Evolutionary conservation across 2,888 invertebrate species (phyloP).

Genomic region (Arge pagana): DNA sequence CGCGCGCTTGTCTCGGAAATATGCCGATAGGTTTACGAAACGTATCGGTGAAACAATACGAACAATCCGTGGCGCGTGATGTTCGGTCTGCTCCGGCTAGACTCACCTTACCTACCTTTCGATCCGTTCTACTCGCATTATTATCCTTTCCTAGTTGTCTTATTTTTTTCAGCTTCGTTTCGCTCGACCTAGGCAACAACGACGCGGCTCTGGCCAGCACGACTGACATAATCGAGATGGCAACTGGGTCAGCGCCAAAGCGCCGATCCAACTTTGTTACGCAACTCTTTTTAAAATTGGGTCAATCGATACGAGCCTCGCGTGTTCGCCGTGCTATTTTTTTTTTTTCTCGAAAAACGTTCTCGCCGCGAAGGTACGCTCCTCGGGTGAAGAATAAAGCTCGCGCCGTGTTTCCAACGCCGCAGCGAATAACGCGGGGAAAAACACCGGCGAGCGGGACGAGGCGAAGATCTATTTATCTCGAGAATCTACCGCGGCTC

Average conservation of each 20-base stretch:
- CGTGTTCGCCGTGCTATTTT: slow-evolving; percentile 10
- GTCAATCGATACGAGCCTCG: slow-evolving; percentile 14
- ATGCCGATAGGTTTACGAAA: slow-evolving; percentile 54
- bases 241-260: slow-evolving; percentile 9
- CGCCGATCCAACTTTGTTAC: slow-evolving; percentile 2
- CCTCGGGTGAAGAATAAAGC: background rate
- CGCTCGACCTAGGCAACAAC: too few relatives aligned
- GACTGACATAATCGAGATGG: background rate
- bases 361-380: too few relatives aligned
- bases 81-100: too few relatives aligned
- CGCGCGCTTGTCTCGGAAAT: slow-evolving; percentile 48
- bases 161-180: too few relatives aligned
- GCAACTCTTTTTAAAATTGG: slow-evolving; percentile 16
- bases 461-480: slow-evolving; percentile 36
- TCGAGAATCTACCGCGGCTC: slow-evolving; percentile 47
- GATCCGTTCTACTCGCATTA: too few relatives aligned
- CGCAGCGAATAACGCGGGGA: background rate
- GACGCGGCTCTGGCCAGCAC: slow-evolving; percentile 17
- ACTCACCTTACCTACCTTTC: too few relatives aligned
- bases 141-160: too few relatives aligned
- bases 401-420: too few relatives aligned
- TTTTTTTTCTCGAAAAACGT: too few relatives aligned
- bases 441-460: background rate
- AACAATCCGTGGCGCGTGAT: too few relatives aligned
- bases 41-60: slow-evolving; percentile 46